Evolutionary conservation across 2,797 vertebrate species (phyloP).

Genomic region (Margarornis squamiger): DNA sequence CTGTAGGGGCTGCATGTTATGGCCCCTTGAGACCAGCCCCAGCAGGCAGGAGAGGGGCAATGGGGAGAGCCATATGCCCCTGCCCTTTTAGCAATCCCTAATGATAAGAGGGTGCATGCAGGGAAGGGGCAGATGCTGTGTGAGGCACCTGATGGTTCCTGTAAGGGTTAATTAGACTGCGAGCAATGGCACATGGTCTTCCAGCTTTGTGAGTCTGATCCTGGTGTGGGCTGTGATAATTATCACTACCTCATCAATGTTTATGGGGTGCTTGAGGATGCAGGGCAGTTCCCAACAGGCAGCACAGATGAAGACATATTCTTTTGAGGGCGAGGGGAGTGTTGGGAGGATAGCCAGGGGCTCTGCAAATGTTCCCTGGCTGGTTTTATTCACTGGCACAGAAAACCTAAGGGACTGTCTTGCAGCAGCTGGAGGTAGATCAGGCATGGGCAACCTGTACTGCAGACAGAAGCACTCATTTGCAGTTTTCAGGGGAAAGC

Average conservation of each 20-base stretch:
- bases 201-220: background rate
- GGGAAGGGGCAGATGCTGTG: background rate
- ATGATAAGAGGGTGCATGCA: fast-evolving
- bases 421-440: slow-evolving; percentile 25
- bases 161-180: background rate
- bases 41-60: background rate
- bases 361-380: background rate
- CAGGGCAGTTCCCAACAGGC: background rate
- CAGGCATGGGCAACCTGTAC: background rate
- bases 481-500: background rate
- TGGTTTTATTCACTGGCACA: background rate
- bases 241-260: background rate
- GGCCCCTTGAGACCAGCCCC: background rate
- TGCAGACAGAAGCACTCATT: background rate
- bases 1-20: background rate
- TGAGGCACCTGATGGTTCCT: background rate
- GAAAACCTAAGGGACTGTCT: background rate
- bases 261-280: background rate
- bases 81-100: background rate
- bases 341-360: background rate
- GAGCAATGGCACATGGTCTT: background rate
- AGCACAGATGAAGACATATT: background rate
- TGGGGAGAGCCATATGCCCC: fast-evolving
- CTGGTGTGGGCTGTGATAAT: background rate
- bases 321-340: background rate